Base-by-base conservation (phyloP, 2,888 invertebrate genomes). In the Dolichomitus sp. region DNA sequence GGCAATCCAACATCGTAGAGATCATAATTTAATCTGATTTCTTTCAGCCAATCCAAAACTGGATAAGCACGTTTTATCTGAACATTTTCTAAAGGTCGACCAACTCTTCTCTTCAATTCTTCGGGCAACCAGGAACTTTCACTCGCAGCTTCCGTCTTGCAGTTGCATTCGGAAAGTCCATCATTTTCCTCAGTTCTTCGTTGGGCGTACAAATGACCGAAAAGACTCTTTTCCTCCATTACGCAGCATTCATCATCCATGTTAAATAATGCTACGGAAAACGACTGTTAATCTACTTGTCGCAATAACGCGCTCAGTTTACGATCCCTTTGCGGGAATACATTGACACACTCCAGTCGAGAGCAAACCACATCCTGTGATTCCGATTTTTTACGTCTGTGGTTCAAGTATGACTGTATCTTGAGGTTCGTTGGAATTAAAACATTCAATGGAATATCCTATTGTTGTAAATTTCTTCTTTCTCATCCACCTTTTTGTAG, bases 211-310 rank as follows among this genome's bases (percentile, higher is more conserved):
- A 77, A 45, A 66, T 65, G 63, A 23, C 72, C 65, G 14, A 86
- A 59, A 4, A 87, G 68, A 74, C 84, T 85, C 72, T 87, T 87
- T 42, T 86, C 86, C 63, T 87, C 87, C 87, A 87, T 87, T 48
- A 83, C 68, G 27, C 83, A 85, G n/a, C 84, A 80, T 50, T 85
- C 85, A 54, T 87, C 85, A 50, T 86, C 83, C 83, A 73, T 19
- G 19, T n/a, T 12, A 11, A 45, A 42, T 30, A 12, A 27, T 11
- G 2, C 42, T 30, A 19, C 37, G 11, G 17, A 57, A 42, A 42
- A 42, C 30, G 11, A 23, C 37, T 17, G 23, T 45, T n/a, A 63
- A 23, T 61, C 27, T 5, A 23, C 17, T 45, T 19, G 33, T 48
- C 57, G 33, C 5, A 74, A 75, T 14, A 27, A 11, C 54, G 14